Base-by-base conservation (phyloP, 2,797 vertebrate species). In the Hafferia zeledoni region DNA sequence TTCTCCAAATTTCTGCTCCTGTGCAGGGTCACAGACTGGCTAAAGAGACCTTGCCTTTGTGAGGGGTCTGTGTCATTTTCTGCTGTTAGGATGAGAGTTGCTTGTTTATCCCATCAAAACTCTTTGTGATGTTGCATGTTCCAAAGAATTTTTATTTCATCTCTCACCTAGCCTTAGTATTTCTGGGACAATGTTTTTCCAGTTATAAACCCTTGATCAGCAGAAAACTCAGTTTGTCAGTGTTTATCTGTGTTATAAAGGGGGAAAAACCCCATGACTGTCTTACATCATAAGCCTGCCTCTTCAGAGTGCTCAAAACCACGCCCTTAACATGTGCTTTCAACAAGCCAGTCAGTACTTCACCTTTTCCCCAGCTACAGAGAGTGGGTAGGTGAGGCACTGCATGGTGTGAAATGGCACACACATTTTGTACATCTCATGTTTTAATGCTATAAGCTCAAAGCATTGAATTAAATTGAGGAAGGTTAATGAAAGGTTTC, bases 401-500 rank as follows among this genome's bases (percentile, higher is more conserved):
- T 81, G 82, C 67, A 47, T 70, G 44, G 15, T 78, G 90, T 88
- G 64, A 95, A 96, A 97, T 39, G 76, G 63, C 35, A 23, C 23
- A 24, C 30, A 23, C 72, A 72, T 90, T 94, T 95, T 96, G 90
- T 91, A 87, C 75, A 71, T 94, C 91, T 89, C 70, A 63, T 47
- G 83, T 96, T 97, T 92, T 90, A 96, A 95, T 87, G 92, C 87
- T 93, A 83, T 95, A 96, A 97, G 93, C 94, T 95, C 79, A 94
- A 97, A 95, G 93, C 75, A 97, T 90, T 95, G 92, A 96, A 97
- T 97, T 96, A 97, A 96, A 97, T 83, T 96, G 92, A 97, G 94
- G 94, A 95, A 97, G 94, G 96, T 96, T 98, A 97, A 97, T 97
- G 95, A 97, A 97, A 97, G 94, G 93, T 96, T 98, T 97, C 94